These are phyloP conservation scores for Leptinotarsa undecemlineata DNA, from an alignment of 1,140 invertebrate genomes.

Conservation along the genomic window DNA sequence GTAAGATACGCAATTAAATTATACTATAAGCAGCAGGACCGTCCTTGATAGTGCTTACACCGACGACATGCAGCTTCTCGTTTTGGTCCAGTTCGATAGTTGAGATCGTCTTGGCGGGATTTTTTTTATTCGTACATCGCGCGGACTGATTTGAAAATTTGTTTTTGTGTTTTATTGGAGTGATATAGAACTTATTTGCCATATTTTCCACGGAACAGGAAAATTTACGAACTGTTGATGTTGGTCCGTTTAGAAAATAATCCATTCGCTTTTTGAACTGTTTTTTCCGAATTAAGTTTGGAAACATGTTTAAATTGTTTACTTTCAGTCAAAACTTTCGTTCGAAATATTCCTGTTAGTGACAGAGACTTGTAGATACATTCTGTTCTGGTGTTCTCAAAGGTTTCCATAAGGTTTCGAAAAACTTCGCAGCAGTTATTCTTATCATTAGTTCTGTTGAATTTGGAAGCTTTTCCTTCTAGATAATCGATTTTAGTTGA, in stretches of 20 bases:
- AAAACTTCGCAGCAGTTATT: too few species aligned
- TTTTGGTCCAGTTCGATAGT: constrained; percentile 22
- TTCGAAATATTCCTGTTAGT: not conserved
- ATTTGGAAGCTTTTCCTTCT: too few species aligned
- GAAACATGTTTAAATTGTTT: not conserved
- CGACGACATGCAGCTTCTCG: constrained; percentile 13
- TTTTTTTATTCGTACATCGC: not conserved
- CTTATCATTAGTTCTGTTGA: too few species aligned
- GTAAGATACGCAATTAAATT: constrained; percentile 24
- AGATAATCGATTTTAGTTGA: too few species aligned
- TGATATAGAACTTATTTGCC: not conserved
- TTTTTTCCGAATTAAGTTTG: too few species aligned
- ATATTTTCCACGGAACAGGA: too few species aligned
- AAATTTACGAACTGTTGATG: too few species aligned
- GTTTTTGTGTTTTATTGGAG: not conserved
- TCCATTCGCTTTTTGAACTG: not conserved
- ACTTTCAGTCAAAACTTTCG: not conserved
- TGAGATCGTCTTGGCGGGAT: not conserved
- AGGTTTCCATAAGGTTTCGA: too few species aligned
- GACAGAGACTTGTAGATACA: too few species aligned
- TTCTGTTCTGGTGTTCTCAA: too few species aligned
- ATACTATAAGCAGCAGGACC: constrained; percentile 26
- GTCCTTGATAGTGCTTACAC: constrained; percentile 22
- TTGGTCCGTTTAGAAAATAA: too few species aligned
- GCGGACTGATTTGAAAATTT: not conserved